Evolutionary conservation across 2,888 invertebrate genomes (phyloP).

Genomic region (Caenorhabditis sp.): DNA sequence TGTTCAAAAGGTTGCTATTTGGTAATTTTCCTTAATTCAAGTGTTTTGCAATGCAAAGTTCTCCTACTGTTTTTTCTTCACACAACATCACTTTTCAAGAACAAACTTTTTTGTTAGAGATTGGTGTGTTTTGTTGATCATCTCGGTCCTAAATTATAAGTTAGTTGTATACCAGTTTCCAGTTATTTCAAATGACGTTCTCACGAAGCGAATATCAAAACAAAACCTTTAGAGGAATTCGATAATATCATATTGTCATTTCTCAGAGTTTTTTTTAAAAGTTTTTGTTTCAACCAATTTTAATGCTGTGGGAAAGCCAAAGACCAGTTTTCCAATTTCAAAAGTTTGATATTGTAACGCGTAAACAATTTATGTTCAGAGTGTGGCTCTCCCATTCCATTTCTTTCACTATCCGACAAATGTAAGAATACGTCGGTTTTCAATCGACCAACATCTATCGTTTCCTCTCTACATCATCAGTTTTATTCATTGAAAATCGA

Average conservation of each 20-base stretch:
- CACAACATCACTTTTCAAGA: no score
- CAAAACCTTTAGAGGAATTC: no score
- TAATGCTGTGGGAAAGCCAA: no score
- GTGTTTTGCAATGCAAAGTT: no score
- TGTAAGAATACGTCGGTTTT: not conserved
- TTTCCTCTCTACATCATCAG: slow-evolving; percentile 10
- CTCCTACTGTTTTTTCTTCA: no score
- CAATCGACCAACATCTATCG: not conserved
- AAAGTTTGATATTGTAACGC: not conserved
- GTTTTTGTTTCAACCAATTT: no score
- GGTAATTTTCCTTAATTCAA: no score
- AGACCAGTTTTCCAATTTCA: not conserved
- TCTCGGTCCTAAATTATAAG: not conserved
- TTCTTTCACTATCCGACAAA: not conserved
- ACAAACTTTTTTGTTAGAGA: not conserved
- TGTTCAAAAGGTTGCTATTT: no score
- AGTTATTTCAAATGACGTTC: not conserved
- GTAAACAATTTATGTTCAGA: not conserved
- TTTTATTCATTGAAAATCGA: slow-evolving; percentile 34
- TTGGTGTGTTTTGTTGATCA: not conserved
- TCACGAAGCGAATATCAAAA: no score
- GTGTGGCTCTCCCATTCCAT: not conserved
- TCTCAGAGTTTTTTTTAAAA: no score
- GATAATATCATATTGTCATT: no score
- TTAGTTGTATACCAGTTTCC: not conserved